A percentile compares a stretch with the other conserved stretches of the same genome.
phyloP scores from a whole-genome alignment of 1,140 invertebrate genomes.

The Neodiprion fabricii region DNA sequence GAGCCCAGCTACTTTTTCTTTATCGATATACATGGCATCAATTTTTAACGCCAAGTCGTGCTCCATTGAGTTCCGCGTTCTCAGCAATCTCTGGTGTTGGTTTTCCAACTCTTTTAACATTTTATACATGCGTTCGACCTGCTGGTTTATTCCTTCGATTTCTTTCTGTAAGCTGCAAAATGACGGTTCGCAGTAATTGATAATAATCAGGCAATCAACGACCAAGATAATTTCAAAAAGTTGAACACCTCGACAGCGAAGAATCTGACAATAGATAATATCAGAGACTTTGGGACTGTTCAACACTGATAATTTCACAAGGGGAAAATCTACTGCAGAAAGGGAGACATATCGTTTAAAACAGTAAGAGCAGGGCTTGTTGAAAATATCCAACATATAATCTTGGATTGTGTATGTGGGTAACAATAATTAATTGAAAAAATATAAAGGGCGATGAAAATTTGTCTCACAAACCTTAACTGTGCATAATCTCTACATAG shows the following conservation, averaged over 20 bases:
- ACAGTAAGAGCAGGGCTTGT: neutral
- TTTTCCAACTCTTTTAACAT: constrained; percentile 83
- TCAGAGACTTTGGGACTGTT: neutral
- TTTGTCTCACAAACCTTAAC: constrained; percentile 66
- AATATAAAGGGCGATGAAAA: neutral
- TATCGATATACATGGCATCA: constrained; percentile 90
- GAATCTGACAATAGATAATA: neutral
- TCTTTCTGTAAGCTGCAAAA: constrained; percentile 77
- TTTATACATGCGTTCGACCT: constrained; percentile 80
- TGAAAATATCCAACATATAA: no score
- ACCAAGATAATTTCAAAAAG: constrained; percentile 10
- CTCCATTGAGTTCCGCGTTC: constrained; percentile 83
- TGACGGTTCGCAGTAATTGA: neutral
- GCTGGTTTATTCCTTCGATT: constrained; percentile 84
- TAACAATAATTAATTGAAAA: no score
- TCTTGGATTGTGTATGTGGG: no score
- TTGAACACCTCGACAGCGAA: no score
- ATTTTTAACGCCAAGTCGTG: constrained; percentile 88
- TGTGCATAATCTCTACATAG: constrained; percentile 87
- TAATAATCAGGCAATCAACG: neutral
- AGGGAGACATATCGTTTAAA: constrained; percentile 8
- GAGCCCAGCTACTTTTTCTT: constrained; percentile 92
- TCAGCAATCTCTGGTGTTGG: constrained; percentile 85
- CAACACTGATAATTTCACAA: no score
- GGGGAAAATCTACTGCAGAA: neutral